Evolutionary conservation across 2,797 vertebrate genomes (phyloP).

Genomic region (Crocodylus rhombifer): DNA sequence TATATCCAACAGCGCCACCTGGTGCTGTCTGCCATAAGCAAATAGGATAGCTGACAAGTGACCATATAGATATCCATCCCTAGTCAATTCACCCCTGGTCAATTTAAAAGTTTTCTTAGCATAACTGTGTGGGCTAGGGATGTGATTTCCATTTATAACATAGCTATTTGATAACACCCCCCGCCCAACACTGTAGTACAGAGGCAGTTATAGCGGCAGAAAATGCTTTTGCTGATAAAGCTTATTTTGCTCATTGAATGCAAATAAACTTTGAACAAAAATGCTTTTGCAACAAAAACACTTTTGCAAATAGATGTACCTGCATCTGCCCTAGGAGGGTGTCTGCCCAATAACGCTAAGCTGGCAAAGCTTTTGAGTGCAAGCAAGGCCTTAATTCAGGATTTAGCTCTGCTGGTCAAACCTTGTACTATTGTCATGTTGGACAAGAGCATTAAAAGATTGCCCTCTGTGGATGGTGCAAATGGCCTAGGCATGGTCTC

Average conservation of each 20-base stretch:
- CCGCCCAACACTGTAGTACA: not conserved
- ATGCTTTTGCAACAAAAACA: too few species aligned
- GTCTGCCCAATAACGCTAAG: not conserved
- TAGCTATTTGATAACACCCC: accelerated
- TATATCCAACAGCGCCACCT: not conserved
- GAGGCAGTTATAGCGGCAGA: not conserved
- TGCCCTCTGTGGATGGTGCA: too few species aligned
- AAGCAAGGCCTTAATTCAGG: not conserved
- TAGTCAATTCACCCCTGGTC: too few species aligned
- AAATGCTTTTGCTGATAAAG: not conserved
- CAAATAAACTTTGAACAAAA: too few species aligned
- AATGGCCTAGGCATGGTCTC: too few species aligned
- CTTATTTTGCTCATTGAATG: not conserved
- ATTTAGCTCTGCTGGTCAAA: not conserved
- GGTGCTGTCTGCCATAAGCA: not conserved
- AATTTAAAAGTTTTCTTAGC: accelerated
- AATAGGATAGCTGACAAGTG: accelerated
- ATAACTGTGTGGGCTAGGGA: not conserved
- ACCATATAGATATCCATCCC: too few species aligned
- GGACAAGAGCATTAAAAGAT: too few species aligned
- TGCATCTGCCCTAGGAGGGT: not conserved
- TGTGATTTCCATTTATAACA: accelerated
- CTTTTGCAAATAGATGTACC: too few species aligned
- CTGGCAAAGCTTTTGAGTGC: not conserved
- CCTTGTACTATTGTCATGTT: too few species aligned